Conservation (phyloP, 2,113 vertebrate genomes). For the Cyprinodon brontotheroides region DNA sequence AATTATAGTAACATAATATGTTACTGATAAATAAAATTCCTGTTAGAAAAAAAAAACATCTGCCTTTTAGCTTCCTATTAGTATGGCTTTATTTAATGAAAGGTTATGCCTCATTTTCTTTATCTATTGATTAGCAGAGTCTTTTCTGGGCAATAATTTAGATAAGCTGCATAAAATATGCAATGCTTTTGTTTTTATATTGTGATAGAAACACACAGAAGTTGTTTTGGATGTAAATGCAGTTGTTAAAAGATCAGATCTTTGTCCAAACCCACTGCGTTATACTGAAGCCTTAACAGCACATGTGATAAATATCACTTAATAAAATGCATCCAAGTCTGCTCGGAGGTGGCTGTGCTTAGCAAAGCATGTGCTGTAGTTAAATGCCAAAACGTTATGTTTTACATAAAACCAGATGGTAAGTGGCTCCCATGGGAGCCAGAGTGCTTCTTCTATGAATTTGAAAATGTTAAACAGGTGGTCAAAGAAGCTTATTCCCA, state of each 20-base stretch:
- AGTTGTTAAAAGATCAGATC: not conserved
- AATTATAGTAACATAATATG: no score
- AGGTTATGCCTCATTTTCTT: slow-evolving; percentile 20
- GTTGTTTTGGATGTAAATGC: not conserved
- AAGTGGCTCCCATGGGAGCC: slow-evolving; percentile 54
- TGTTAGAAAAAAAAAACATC: no score
- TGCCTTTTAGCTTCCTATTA: not conserved
- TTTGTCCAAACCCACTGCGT: not conserved
- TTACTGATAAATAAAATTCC: no score
- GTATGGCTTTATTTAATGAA: slow-evolving; percentile 6
- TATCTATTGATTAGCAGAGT: slow-evolving; percentile 43
- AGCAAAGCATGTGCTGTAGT: slow-evolving; percentile 40
- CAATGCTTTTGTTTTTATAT: not conserved
- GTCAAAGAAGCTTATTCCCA: slow-evolving; percentile 41
- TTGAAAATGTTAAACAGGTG: slow-evolving; percentile 67
- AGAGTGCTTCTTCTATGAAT: slow-evolving; percentile 61
- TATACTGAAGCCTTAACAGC: not conserved
- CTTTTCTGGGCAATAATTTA: slow-evolving; percentile 38
- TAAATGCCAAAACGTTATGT: slow-evolving; percentile 40
- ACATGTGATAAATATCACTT: not conserved
- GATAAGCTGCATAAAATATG: slow-evolving; percentile 48
- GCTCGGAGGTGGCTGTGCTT: slow-evolving; percentile 38
- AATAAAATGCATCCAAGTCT: not conserved
- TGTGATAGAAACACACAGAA: not conserved
- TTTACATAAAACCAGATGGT: slow-evolving; percentile 64